Evolutionary conservation across 2,113 vertebrate genomes (phyloP).

Genomic region (Merops nubicus): DNA sequence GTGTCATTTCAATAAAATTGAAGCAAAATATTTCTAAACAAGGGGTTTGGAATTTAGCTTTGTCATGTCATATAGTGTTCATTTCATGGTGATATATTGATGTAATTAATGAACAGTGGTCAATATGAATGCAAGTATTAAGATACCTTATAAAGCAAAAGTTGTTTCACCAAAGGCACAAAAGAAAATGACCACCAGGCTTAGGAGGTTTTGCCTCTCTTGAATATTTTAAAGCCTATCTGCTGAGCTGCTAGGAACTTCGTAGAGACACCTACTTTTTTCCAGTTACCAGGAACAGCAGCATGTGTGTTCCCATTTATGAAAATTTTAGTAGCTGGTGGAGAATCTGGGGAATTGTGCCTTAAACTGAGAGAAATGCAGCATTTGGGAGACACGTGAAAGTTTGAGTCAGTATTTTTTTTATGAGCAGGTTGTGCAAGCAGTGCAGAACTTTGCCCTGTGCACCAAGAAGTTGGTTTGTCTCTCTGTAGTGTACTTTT

Average conservation of each 20-base stretch:
- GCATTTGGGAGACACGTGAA: neutral
- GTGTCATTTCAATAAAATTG: neutral
- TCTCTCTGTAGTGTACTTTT: neutral
- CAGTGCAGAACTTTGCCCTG: neutral
- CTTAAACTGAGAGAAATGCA: neutral
- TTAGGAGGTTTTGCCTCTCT: neutral
- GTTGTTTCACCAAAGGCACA: neutral
- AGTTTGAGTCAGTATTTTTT: neutral
- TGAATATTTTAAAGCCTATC: neutral
- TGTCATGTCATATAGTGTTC: neutral
- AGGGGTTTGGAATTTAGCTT: neutral
- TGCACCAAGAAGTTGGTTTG: neutral
- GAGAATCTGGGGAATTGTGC: neutral
- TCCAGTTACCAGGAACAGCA: neutral
- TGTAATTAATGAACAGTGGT: neutral
- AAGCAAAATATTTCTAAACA: neutral
- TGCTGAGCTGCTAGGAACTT: neutral
- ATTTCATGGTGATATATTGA: neutral
- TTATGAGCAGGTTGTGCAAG: neutral
- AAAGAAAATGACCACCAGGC: neutral
- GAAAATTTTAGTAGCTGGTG: neutral
- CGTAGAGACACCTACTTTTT: neutral
- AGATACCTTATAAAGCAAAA: neutral
- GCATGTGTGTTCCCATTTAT: neutral
- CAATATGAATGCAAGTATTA: neutral